Evolutionary conservation across 2,888 invertebrate genomes (phyloP).

Genomic region (Dolichomitus sp.): DNA sequence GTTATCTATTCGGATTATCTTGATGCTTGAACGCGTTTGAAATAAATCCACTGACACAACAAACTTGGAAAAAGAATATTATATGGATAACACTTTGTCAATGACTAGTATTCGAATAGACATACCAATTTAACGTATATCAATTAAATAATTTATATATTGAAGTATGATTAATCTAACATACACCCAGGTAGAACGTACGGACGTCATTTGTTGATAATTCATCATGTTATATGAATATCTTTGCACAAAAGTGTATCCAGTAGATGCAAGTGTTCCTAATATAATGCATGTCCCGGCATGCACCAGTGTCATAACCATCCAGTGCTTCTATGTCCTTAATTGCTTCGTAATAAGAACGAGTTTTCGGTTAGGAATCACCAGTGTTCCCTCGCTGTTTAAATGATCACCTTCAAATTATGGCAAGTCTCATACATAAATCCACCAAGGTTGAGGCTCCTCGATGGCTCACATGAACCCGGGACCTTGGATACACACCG

Average conservation of each 20-base stretch:
- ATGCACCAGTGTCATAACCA: background rate
- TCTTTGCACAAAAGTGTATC: too few species aligned
- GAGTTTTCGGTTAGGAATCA: background rate
- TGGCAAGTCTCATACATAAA: background rate
- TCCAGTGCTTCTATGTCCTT: background rate
- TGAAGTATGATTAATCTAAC: too few species aligned
- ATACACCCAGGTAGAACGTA: too few species aligned
- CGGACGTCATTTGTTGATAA: too few species aligned
- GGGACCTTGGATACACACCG: background rate
- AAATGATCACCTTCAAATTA: background rate
- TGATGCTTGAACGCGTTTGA: background rate
- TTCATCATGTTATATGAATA: too few species aligned
- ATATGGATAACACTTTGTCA: background rate
- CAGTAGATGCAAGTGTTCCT: too few species aligned
- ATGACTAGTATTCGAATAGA: background rate
- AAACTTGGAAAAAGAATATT: background rate
- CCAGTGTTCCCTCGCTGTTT: background rate
- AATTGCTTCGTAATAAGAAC: background rate
- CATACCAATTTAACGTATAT: background rate
- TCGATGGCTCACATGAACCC: background rate
- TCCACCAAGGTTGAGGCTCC: background rate
- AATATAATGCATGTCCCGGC: background rate
- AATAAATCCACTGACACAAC: background rate
- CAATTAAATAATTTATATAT: too few species aligned
- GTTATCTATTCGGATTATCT: background rate